phyloP scores from a whole-genome alignment of 2,888 invertebrate genomes.

The Drosophila nr. perissopoda region DNA sequence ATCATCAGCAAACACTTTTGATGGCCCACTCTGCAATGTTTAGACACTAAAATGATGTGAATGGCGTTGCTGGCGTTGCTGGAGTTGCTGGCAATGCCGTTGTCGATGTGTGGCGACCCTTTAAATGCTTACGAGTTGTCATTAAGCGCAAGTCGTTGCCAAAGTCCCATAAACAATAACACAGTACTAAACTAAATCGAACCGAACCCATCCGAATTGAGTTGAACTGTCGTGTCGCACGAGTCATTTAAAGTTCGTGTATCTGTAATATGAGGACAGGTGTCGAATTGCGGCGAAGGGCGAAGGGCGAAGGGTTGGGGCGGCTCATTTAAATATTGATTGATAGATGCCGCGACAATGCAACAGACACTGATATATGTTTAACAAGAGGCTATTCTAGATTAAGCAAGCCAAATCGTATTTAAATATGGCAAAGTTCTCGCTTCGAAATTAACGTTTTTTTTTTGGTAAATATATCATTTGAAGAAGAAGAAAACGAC shows the following conservation, averaged over 20 bases:
- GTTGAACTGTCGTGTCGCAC: constrained; percentile 18
- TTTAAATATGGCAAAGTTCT: not conserved
- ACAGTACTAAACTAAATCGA: constrained; percentile 40
- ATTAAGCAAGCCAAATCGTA: not conserved
- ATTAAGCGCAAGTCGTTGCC: constrained; percentile 74
- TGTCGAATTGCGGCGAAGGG: constrained; percentile 31
- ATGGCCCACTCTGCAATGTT: constrained; percentile 38
- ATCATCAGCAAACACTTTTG: constrained; percentile 67
- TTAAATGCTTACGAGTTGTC: constrained; percentile 69
- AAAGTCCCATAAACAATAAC: constrained; percentile 75
- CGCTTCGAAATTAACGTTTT: not conserved
- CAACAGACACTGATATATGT: not conserved
- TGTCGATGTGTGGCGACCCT: constrained; percentile 57
- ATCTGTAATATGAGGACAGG: constrained; percentile 36
- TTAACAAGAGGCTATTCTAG: constrained; percentile 1
- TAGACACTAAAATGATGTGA: constrained; percentile 48
- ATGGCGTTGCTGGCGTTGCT: constrained; percentile 6
- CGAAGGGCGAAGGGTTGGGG: not conserved
- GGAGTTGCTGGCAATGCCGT: constrained; percentile 1
- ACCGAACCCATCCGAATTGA: constrained; percentile 12
- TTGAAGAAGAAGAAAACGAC: not conserved
- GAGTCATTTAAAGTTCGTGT: constrained; percentile 33
- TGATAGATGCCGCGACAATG: constrained; percentile 1
- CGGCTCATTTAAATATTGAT: constrained; percentile 31
- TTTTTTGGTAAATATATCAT: not conserved